Evolutionary conservation across 2,113 vertebrate species (phyloP), one percentile per base, ranked within the genome.

Genomic region (Gobius niger): DNA sequence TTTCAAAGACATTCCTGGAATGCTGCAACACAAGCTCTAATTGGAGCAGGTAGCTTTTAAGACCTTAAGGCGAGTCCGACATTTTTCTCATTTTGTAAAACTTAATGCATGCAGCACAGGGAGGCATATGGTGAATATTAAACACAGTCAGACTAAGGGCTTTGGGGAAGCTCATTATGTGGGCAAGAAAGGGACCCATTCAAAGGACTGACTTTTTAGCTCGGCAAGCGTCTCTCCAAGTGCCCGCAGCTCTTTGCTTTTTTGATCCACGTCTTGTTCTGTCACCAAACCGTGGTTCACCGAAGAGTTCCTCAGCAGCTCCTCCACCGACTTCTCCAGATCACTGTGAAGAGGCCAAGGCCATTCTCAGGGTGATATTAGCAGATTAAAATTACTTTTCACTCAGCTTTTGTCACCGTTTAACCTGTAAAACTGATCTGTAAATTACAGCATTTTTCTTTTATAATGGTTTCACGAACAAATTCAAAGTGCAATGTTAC

Each of bases 321-420:
- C 96, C 83, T 98, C 97, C 88, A 98, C 95, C 0, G 96, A 95
- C 68, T 93, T 96, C 90, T 99, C 96, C 88, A 99, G 91, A 82
- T 98, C 96, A 50, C 97, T 99, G 92, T 2, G 57, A 53, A 72
- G 12, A 5, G 44, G 52, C 16, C 47, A 70, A 67, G 57, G 41
- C 34, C 13, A 15, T 54, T 24, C 6, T 6, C 16, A 41, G 5
- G 15, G 7, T 60, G 9, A 59, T 15, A 59, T 41, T 59, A 7
- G 41, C 6, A n/a, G 57, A 60, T 42, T 41, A 42, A 14, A 60
- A 11, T 14, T 2, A 15, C 54, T 57, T 11, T 24, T 57, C 7
- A 5, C 7, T 11, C 44, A 46, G 44, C 44, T 46, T 46, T 34
- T 34, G 24, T 3, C 24, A 34, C 24, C 24, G 24, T 34, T 34